phyloP scores from a whole-genome alignment of 2,113 vertebrate species.

The Centropus unirufus region DNA sequence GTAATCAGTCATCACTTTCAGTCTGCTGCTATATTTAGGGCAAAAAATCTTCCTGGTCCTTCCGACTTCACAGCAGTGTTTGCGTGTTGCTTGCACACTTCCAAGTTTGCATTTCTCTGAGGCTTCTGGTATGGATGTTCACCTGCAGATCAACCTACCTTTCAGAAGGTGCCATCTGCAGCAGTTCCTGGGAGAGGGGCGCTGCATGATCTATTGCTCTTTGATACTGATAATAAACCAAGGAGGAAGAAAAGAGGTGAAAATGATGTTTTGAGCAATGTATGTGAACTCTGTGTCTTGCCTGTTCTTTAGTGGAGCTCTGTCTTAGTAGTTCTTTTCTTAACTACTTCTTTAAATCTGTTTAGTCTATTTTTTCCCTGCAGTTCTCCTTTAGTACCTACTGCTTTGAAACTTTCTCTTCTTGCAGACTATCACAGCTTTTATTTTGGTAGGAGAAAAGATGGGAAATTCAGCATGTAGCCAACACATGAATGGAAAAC shows the following conservation, averaged over 20 bases:
- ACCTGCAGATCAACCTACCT: not conserved
- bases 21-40: conserved; percentile 21
- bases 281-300: fast-evolving
- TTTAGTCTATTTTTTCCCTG: not conserved
- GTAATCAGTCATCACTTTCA: conserved; percentile 55
- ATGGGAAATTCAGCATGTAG: not conserved
- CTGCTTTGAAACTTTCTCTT: not conserved
- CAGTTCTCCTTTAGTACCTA: not conserved
- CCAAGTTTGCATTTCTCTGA: fast-evolving
- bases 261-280: not conserved
- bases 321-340: not conserved
- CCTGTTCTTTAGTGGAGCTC: not conserved
- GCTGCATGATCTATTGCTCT: not conserved
- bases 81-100: not conserved
- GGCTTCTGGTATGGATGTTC: not conserved
- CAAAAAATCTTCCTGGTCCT: not conserved
- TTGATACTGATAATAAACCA: not conserved
- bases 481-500: not conserved
- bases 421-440: not conserved
- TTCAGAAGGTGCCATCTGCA: fast-evolving
- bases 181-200: not conserved
- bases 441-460: conserved; percentile 18
- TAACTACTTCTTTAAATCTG: not conserved
- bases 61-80: not conserved
- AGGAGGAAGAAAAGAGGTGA: not conserved